Percentiles rank a stretch among this genome's conserved stretches.
These are phyloP conservation scores for Caenorhabditis virilis DNA, from an alignment of 2,888 invertebrate genomes.

Conservation along the genomic window DNA sequence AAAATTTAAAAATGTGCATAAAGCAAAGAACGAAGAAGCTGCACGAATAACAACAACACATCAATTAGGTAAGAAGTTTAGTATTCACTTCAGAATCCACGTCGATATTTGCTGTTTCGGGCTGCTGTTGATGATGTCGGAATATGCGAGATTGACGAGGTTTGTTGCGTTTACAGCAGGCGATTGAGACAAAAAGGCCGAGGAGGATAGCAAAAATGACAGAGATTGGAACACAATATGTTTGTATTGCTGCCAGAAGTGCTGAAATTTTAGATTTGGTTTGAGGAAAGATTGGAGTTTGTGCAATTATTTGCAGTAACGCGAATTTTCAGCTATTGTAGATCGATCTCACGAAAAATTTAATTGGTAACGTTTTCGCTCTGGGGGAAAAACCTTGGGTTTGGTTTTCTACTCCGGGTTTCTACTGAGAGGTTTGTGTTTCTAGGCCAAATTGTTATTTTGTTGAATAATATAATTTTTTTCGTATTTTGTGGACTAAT, in stretches of 20 bases:
- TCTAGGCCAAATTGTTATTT: too few species aligned
- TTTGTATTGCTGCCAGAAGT: background rate
- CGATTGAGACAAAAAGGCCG: slow-evolving; percentile 4
- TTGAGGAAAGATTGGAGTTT: background rate
- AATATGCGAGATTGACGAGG: background rate
- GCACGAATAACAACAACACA: background rate
- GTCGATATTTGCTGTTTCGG: background rate
- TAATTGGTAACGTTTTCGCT: too few species aligned
- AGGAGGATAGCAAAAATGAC: slow-evolving; percentile 1
- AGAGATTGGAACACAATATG: slow-evolving; percentile 7
- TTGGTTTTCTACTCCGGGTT: too few species aligned
- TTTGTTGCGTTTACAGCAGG: slow-evolving; percentile 6
- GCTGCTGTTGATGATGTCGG: background rate
- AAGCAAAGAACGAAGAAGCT: background rate
- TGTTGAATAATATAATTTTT: too few species aligned
- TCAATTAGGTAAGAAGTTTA: background rate
- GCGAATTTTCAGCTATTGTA: too few species aligned
- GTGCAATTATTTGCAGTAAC: background rate
- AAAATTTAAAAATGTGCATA: background rate
- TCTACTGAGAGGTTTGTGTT: too few species aligned
- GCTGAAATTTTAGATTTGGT: slow-evolving; percentile 8
- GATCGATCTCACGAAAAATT: too few species aligned
- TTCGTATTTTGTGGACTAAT: too few species aligned
- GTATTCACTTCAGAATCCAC: background rate
- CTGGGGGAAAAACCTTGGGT: too few species aligned